Percentiles rank a stretch among this genome's conserved stretches.
Evolutionary conservation across 2,113 vertebrate species (phyloP).

Genomic region (Zingel zingel): DNA sequence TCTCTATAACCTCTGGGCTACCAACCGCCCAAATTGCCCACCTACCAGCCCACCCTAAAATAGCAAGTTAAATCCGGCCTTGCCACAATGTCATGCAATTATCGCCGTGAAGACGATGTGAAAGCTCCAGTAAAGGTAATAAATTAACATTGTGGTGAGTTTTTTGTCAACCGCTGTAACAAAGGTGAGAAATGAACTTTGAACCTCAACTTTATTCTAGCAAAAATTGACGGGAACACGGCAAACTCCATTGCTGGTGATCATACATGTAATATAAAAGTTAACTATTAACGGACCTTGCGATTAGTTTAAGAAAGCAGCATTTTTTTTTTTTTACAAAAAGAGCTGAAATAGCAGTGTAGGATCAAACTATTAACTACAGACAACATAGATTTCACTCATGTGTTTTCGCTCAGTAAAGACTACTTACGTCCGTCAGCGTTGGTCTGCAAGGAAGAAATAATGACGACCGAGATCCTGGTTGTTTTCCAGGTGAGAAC

Average conservation of each 20-base stretch:
- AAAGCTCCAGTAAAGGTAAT: too few species aligned
- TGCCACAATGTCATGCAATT: too few species aligned
- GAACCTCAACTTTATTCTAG: background rate
- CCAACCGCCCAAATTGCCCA: too few species aligned
- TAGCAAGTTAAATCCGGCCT: too few species aligned
- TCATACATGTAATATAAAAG: background rate
- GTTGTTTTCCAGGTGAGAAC: background rate
- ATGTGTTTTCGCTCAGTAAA: background rate
- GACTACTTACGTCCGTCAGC: slow-evolving; percentile 13
- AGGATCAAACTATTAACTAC: background rate
- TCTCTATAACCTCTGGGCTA: too few species aligned
- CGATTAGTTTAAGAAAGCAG: background rate
- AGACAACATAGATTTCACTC: background rate
- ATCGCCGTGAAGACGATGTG: too few species aligned
- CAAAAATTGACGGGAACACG: too few species aligned
- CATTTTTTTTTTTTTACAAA: background rate
- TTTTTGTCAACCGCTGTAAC: too few species aligned
- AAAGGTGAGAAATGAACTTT: background rate
- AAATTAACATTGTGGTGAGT: too few species aligned
- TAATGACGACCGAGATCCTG: rapidly evolving
- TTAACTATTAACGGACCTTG: too few species aligned
- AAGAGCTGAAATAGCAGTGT: background rate
- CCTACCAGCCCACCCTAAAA: too few species aligned
- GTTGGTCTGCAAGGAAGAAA: background rate
- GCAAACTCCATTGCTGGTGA: background rate